Evolutionary conservation across 2,113 vertebrate genomes (phyloP).

Genomic region (Danionella cerebrum): DNA sequence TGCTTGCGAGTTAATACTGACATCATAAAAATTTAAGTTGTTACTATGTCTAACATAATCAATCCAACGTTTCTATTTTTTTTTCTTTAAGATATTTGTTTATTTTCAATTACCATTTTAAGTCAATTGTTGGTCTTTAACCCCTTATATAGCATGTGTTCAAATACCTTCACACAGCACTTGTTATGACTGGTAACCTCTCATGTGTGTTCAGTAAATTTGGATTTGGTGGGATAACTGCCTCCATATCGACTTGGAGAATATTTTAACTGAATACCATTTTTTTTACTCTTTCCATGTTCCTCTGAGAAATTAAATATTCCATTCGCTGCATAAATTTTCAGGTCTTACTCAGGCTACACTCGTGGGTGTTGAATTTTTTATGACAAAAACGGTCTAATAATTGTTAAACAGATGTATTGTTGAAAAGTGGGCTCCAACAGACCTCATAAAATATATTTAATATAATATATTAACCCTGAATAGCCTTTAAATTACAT

Average conservation of each 20-base stretch:
- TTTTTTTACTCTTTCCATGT: constrained; percentile 74
- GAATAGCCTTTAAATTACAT: constrained; percentile 49
- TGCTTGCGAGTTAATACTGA: too few species aligned
- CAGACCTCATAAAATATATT: constrained; percentile 90
- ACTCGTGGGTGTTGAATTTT: constrained; percentile 96
- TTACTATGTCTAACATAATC: too few species aligned
- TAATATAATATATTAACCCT: constrained; percentile 93
- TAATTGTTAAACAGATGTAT: constrained; percentile 99
- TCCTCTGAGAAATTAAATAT: constrained; percentile 97
- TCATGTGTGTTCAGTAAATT: too few species aligned
- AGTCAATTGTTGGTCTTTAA: too few species aligned
- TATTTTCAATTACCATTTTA: too few species aligned
- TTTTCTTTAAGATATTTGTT: too few species aligned
- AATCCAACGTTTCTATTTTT: too few species aligned
- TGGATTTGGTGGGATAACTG: too few species aligned
- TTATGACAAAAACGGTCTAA: constrained; percentile 97
- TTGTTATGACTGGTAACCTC: too few species aligned
- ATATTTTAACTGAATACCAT: constrained; percentile 81
- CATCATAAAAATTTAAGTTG: too few species aligned
- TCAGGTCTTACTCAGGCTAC: constrained; percentile 89
- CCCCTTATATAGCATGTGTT: too few species aligned
- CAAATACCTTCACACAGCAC: too few species aligned
- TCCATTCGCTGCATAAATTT: constrained; percentile 96
- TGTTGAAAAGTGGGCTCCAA: constrained; percentile 84
- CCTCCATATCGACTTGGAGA: constrained; percentile 68